These are phyloP conservation scores for Theodoxus fluviatilis DNA, from an alignment of 2,888 invertebrate genomes.

Conservation along the genomic window DNA sequence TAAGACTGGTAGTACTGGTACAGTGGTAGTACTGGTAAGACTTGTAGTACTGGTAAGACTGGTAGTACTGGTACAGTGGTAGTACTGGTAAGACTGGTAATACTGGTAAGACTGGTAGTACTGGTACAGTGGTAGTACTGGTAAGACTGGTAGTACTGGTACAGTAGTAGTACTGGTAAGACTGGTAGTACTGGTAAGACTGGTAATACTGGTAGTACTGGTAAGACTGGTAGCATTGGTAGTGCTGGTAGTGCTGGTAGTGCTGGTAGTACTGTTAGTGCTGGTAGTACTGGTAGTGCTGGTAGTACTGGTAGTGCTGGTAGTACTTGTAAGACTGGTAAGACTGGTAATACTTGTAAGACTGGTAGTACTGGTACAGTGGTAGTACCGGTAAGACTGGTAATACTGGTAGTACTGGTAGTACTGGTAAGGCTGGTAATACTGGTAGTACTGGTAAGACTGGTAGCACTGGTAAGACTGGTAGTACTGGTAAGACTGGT, in stretches of 20 bases:
- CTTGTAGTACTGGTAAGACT: not conserved
- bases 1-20: too few relatives aligned
- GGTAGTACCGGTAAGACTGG: too few relatives aligned
- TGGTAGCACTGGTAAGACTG: too few relatives aligned
- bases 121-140: too few relatives aligned
- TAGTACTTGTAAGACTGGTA: not conserved
- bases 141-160: too few relatives aligned
- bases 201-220: not conserved
- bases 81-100: too few relatives aligned
- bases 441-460: too few relatives aligned
- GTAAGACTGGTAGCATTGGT: not conserved
- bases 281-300: not conserved
- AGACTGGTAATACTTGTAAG: not conserved
- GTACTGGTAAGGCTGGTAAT: too few relatives aligned
- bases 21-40: not conserved
- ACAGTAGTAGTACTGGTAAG: not conserved
- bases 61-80: not conserved
- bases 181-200: not conserved
- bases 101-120: too few relatives aligned
- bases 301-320: not conserved
- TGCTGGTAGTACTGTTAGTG: not conserved
- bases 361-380: not conserved
- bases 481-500: too few relatives aligned
- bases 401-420: too few relatives aligned
- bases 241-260: not conserved